Percentiles rank a stretch among this genome's conserved stretches.
These are phyloP conservation scores for Tachypleus tridentatus DNA, from an alignment of 1,140 invertebrate species.

Conservation along the genomic window DNA sequence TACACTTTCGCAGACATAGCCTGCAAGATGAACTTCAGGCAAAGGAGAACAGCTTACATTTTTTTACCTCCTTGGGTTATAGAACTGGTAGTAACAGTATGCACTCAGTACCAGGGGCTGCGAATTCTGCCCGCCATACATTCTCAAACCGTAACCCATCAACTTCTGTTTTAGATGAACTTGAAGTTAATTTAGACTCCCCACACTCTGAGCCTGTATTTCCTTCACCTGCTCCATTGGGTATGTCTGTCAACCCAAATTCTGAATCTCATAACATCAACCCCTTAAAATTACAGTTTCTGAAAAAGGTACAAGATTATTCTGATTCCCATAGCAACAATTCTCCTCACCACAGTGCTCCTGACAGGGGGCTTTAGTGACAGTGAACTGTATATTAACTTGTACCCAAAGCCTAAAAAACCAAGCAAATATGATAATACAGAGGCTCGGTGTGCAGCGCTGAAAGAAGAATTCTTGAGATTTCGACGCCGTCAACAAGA, in stretches of 20 bases:
- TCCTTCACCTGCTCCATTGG: constrained; percentile 39
- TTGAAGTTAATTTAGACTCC: too few relatives aligned
- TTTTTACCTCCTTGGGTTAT: too few relatives aligned
- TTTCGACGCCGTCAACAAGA: constrained; percentile 70
- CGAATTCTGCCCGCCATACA: too few relatives aligned
- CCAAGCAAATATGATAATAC: constrained; percentile 43
- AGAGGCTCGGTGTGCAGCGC: constrained; percentile 66
- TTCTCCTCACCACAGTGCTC: constrained; percentile 7
- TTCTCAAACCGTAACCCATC: constrained; percentile 41
- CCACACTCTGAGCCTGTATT: not conserved
- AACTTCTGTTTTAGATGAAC: constrained; percentile 21
- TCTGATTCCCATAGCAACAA: too few relatives aligned
- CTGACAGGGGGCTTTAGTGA: constrained; percentile 17
- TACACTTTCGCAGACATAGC: constrained; percentile 20
- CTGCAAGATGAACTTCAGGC: constrained; percentile 21
- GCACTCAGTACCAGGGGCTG: too few relatives aligned
- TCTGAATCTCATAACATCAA: constrained; percentile 72
- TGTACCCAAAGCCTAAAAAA: not conserved
- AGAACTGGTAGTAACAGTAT: too few relatives aligned
- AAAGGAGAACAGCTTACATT: too few relatives aligned
- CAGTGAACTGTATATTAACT: constrained; percentile 4
- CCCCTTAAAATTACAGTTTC: constrained; percentile 30
- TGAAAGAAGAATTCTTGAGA: constrained; percentile 89
- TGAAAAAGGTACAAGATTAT: constrained; percentile 26
- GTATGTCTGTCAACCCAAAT: constrained; percentile 75